Evolutionary conservation across 2,888 invertebrate species (phyloP).

Genomic region (Drosophila nr. fundita): DNA sequence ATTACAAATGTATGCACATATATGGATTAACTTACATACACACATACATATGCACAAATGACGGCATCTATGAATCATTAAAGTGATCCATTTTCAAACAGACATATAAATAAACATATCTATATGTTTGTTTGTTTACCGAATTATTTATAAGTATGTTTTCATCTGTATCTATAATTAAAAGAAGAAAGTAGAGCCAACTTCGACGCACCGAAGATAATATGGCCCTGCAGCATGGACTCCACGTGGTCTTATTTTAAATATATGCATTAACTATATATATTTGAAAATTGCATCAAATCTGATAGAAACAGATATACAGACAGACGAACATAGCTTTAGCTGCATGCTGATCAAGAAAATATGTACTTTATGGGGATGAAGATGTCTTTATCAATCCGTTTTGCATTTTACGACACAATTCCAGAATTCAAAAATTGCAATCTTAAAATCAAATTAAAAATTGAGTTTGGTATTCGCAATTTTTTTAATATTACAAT

Average conservation of each 20-base stretch:
- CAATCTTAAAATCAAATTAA: not conserved
- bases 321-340: not conserved
- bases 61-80: not conserved
- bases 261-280: not conserved
- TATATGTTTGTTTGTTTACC: not conserved
- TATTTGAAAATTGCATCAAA: not conserved
- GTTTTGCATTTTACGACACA: not conserved
- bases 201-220: not conserved
- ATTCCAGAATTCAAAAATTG: not conserved
- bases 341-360: not conserved
- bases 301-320: not conserved
- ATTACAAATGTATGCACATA: not conserved
- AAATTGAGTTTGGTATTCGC: not conserved
- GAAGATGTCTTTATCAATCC: not conserved
- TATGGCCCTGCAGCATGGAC: not conserved
- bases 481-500: not conserved
- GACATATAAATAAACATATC: not conserved
- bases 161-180: not conserved
- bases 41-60: not conserved
- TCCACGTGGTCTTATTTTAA: not conserved
- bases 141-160: conserved; percentile 7
- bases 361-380: not conserved
- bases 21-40: not conserved
- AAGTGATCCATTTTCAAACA: not conserved
- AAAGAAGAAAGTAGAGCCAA: not conserved